Percentiles rank a stretch among this genome's conserved stretches.
Conservation (phyloP, 2,113 vertebrate species). For the Puntigrus tetrazona region DNA sequence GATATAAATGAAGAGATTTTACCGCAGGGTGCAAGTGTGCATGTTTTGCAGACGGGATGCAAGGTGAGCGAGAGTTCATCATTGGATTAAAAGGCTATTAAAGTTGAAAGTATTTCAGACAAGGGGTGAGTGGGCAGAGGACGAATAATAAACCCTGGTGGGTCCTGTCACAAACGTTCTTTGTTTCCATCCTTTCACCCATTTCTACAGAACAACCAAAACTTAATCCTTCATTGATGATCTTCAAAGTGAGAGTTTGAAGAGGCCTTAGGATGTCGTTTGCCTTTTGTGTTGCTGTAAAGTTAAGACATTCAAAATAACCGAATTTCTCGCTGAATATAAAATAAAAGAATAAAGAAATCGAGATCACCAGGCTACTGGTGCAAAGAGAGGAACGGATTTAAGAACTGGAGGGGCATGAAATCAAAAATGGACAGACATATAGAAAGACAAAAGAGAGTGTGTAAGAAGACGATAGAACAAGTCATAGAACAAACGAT, state of each 20-base stretch:
- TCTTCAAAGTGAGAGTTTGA: slow-evolving; percentile 44
- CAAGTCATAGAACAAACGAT: neutral
- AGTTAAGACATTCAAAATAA: slow-evolving; percentile 18
- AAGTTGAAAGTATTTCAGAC: slow-evolving; percentile 74
- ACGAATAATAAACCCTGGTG: slow-evolving; percentile 47
- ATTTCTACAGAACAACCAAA: slow-evolving; percentile 48
- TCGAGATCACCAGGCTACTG: slow-evolving; percentile 26
- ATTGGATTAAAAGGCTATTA: slow-evolving; percentile 71
- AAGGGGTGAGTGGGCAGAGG: slow-evolving; percentile 61
- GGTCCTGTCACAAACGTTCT: slow-evolving; percentile 49
- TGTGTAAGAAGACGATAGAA: neutral
- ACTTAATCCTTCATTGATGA: slow-evolving; percentile 42
- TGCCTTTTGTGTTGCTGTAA: slow-evolving; percentile 26
- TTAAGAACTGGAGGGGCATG: slow-evolving; percentile 20
- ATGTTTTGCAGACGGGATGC: slow-evolving; percentile 43
- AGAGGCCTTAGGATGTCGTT: slow-evolving; percentile 24
- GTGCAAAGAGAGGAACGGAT: slow-evolving; percentile 13
- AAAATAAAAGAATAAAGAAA: slow-evolving; percentile 24
- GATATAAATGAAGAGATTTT: slow-evolving; percentile 55
- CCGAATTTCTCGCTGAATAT: slow-evolving; percentile 10
- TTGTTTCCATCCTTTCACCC: slow-evolving; percentile 42
- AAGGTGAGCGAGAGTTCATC: slow-evolving; percentile 76
- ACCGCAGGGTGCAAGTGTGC: slow-evolving; percentile 44
- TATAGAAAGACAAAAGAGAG: neutral
- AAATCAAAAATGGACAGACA: neutral